Conservation (phyloP, 2,113 vertebrate species). For the Hirundichthys speculiger region DNA sequence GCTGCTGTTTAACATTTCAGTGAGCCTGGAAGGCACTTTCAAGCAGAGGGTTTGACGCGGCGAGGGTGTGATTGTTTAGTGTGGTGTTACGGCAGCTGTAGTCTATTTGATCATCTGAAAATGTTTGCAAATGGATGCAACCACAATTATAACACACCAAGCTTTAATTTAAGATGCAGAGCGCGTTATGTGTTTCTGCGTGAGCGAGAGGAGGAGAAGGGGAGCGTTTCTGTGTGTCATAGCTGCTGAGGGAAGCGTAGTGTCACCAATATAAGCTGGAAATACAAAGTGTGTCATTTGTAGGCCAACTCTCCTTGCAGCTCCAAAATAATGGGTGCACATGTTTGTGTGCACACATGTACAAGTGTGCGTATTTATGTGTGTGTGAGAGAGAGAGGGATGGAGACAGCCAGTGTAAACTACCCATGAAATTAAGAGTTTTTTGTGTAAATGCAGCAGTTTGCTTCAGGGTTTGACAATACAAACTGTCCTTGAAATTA, state of each 20-base stretch:
- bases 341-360: not conserved
- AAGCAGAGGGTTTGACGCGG: not conserved
- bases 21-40: conserved; percentile 15
- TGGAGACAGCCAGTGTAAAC: conserved; percentile 31
- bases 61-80: conserved; percentile 27
- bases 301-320: conserved; percentile 24
- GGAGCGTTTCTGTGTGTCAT: not conserved
- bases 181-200: not conserved
- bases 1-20: not conserved
- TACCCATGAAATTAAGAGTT: conserved; percentile 53
- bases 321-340: conserved; percentile 1
- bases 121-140: not conserved
- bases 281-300: conserved; percentile 37
- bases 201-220: not conserved
- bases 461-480: conserved; percentile 10
- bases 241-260: conserved; percentile 13
- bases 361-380: not conserved
- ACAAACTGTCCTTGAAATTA: conserved; percentile 57
- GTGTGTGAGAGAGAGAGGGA: not conserved
- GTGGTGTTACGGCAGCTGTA: conserved; percentile 16
- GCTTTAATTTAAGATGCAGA: conserved; percentile 10
- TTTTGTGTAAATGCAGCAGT: conserved; percentile 13
- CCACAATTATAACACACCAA: conserved; percentile 1
- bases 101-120: conserved; percentile 31
- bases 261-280: conserved; percentile 38